Evolutionary conservation across 2,113 vertebrate genomes (phyloP).

Genomic region (Geococcyx californianus): DNA sequence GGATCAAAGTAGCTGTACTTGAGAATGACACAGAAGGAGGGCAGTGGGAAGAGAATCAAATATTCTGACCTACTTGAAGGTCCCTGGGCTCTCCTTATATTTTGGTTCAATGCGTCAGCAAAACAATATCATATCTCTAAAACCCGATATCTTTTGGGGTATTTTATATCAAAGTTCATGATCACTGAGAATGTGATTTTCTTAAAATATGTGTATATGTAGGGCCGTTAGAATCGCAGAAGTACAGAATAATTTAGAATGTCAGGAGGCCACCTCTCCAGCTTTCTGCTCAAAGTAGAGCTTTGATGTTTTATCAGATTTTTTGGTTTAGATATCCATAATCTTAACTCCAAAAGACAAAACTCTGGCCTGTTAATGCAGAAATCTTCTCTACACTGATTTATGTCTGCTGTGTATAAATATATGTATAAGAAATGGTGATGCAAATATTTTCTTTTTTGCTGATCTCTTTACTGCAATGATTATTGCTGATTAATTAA

Average conservation of each 20-base stretch:
- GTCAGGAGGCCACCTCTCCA: not conserved
- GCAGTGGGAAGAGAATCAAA: not conserved
- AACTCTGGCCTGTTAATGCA: not conserved
- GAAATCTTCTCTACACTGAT: not conserved
- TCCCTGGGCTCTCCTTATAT: not conserved
- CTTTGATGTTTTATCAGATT: not conserved
- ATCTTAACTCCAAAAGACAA: not conserved
- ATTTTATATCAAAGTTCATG: not conserved
- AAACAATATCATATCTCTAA: not conserved
- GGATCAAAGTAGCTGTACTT: conserved; percentile 38
- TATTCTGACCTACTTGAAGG: conserved; percentile 56
- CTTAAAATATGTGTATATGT: not conserved
- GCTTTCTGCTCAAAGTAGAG: not conserved
- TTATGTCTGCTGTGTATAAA: not conserved
- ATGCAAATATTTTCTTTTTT: not conserved
- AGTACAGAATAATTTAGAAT: not conserved
- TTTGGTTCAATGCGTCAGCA: not conserved
- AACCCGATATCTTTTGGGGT: not conserved
- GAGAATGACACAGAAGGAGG: conserved; percentile 20
- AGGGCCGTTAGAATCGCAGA: not conserved
- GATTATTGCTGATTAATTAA: not conserved
- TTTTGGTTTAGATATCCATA: not conserved
- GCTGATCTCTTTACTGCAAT: not conserved
- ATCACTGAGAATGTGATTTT: not conserved
- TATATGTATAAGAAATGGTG: not conserved